These are phyloP conservation scores for Lasioglossum albipes DNA, from an alignment of 1,140 invertebrate species.

Conservation along the genomic window DNA sequence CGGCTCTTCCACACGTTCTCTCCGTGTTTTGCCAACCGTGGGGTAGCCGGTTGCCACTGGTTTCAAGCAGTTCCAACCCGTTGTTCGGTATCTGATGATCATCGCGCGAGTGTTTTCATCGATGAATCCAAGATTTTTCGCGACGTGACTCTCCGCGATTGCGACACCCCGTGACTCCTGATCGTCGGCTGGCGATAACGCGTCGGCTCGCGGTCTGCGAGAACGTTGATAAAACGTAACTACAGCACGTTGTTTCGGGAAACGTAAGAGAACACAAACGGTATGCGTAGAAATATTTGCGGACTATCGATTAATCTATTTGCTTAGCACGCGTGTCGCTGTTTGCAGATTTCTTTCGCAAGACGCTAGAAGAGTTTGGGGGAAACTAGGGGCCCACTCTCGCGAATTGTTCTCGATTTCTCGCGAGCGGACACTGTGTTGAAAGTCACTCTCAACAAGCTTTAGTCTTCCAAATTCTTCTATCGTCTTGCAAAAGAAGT, in stretches of 20 bases:
- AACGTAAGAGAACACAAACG: conserved; percentile 3
- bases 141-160: neutral
- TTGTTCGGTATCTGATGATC: conserved; percentile 11
- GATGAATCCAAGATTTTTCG: neutral
- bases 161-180: neutral
- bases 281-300: conserved; percentile 6
- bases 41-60: conserved; percentile 27
- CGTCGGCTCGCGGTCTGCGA: neutral
- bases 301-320: conserved; percentile 22
- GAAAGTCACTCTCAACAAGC: no score
- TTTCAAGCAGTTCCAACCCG: conserved; percentile 20
- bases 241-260: no score
- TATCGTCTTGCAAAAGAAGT: no score
- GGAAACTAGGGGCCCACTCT: no score
- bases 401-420: no score
- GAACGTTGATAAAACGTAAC: neutral
- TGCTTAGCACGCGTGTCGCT: neutral
- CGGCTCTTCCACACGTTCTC: no score
- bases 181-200: no score
- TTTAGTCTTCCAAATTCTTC: no score
- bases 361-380: neutral
- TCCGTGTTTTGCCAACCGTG: neutral
- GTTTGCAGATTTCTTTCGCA: neutral
- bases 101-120: neutral
- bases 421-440: no score